Base-by-base conservation (phyloP, 2,797 vertebrate genomes). In the Parauchenoglanis ngamensis region DNA sequence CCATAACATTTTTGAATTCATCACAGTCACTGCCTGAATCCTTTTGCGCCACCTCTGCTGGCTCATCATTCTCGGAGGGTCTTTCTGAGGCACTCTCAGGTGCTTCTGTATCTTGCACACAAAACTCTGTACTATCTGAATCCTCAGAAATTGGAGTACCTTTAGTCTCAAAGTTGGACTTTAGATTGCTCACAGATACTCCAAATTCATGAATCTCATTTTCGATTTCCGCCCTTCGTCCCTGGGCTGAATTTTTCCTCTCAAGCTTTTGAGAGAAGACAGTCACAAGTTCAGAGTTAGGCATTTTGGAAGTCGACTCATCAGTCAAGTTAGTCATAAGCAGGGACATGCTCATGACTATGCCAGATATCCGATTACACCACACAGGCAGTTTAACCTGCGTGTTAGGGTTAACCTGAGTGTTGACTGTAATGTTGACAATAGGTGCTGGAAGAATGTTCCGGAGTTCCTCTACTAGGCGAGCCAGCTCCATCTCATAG, bases 191-290 rank as follows among this genome's bases (percentile, higher is more conserved):
- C 67, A 99, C 98, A 0, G 97, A 98, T 44, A 99, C 97, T 0
- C 98, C 98, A 11, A 95, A 98, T 87, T 97, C 95, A 25, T 96
- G 95, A 89, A 99, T 97, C 91, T 99, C 98, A 0, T 94, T 94
- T 91, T 97, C 96, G 0, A 97, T 95, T 78, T 93, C 94, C 54
- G 95, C 95, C 87, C 94, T 94, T 87, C 94, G 94, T 31, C 94
- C 95, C 63, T 94, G 92, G 78, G 88, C 92, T 87, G 92, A 93
- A 89, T 90, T 92, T 81, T 92, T 93, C 40, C 93, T 92, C 19
- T 95, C 93, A 1, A 93, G 92, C 7, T 90, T 92, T 92, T 95
- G 94, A 54, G 95, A 95, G 92, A 96, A 96, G 44, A 96, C 96
- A 0, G 93, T 92, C 87, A 93, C 93, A 65, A 96, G 95, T 25